These are phyloP conservation scores for Habroteleia sp. DNA, from an alignment of 2,888 invertebrate species.

Conservation along the genomic window DNA sequence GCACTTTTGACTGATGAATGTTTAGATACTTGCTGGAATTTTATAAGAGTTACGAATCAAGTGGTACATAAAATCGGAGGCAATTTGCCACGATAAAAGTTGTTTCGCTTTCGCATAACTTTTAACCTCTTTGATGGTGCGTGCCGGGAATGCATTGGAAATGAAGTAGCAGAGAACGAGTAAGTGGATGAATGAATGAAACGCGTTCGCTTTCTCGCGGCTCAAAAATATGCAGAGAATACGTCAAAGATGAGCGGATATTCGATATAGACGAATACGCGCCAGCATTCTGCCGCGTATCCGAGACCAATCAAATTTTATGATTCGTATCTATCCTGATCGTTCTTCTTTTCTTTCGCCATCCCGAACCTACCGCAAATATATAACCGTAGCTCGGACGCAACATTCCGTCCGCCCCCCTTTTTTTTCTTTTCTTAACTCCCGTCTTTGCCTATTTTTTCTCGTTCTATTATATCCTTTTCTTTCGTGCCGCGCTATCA, in stretches of 20 bases:
- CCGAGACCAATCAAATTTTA: conserved; percentile 79
- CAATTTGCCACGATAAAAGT: conserved; percentile 59
- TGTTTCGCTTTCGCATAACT: conserved; percentile 60
- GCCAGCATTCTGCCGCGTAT: conserved; percentile 66
- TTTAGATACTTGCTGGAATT: conserved; percentile 42
- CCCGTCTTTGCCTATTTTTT: conserved; percentile 10
- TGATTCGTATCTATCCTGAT: conserved; percentile 77
- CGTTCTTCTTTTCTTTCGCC: conserved; percentile 69
- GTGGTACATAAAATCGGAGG: conserved; percentile 55
- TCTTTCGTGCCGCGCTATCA: background rate
- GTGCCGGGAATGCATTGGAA: conserved; percentile 64
- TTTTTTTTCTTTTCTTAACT: conserved; percentile 38
- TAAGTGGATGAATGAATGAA: conserved; percentile 70
- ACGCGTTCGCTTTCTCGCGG: conserved; percentile 64
- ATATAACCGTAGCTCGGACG: conserved; percentile 63
- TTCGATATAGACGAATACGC: conserved; percentile 66
- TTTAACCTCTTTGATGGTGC: conserved; percentile 63
- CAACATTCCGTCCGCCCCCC: conserved; percentile 42
- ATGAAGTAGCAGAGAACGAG: conserved; percentile 58
- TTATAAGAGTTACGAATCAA: conserved; percentile 56
- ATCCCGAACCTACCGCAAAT: conserved; percentile 72
- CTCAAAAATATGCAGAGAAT: conserved; percentile 66
- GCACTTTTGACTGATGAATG: conserved; percentile 30
- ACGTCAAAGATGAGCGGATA: conserved; percentile 70
- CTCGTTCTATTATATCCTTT: conserved; percentile 25